Evolutionary conservation across 2,888 invertebrate genomes (phyloP), one percentile per base, ranked within the genome.

Genomic region (Synanthedon vespiformis): DNA sequence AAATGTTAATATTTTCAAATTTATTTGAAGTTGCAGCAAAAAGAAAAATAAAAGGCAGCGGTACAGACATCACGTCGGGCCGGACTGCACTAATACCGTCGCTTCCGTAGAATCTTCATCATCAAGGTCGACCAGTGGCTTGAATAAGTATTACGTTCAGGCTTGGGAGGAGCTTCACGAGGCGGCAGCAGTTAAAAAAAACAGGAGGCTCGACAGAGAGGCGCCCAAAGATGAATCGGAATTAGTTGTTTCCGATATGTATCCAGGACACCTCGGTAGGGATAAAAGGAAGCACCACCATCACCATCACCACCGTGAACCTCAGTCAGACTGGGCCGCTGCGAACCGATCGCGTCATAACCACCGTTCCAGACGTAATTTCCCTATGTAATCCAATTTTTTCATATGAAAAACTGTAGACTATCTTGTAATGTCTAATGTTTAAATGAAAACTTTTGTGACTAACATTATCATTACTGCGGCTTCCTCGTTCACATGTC

Each of bases 101-200:
- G 95, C 95, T 51, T 95, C 96, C 14, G 93, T 95, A 73, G 95
- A 94, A 74, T 95, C 95, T 52, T 94, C 95, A 51, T 94, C 94
- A 51, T 94, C 95, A 0, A 95, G 95, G 69, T 95, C 94, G 8
- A 90, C 94, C 51, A 91, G 92, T 66, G 94, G 94, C 40, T 88
- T 97, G 57, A 96, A 95, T 75, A 90, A 95, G 60, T 96, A 95
- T 80, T 96, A 96, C 81, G 90, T 95, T 34, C 94, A 95, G 76
- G 96, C 96, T 2, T 97, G 97, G 97, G 96, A 96, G 74, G 95
- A 96, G 74, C 89, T 97, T 3, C 95, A 95, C 74, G 95, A 95
- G 74, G 92, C 94, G 4, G 91, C 94, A 3, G 91, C 91, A 1
- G 72, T 92, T 85, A 65, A 93, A 40, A 77, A 93, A 67, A 93